phyloP scores from a whole-genome alignment of 2,888 invertebrate species.

The Pegoplata infirma region DNA sequence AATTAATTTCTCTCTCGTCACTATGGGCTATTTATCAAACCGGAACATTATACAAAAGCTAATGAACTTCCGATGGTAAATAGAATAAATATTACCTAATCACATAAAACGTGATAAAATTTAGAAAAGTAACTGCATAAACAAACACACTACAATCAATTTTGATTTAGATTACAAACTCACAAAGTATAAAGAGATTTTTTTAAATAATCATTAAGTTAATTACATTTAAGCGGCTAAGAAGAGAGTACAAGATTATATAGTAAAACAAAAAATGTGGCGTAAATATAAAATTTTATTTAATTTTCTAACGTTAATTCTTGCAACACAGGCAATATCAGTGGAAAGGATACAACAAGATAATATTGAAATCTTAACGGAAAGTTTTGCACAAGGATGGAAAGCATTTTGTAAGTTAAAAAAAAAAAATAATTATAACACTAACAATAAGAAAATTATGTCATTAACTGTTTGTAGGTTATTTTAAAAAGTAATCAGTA shows the following conservation, averaged over 20 bases:
- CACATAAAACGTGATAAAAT: background rate
- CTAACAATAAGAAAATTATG: too few species aligned
- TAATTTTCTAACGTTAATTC: slow-evolving; percentile 8
- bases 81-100: background rate
- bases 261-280: slow-evolving; percentile 33
- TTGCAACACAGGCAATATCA: background rate
- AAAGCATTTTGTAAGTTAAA: slow-evolving; percentile 71
- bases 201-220: background rate
- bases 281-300: slow-evolving; percentile 13
- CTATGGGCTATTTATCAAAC: background rate
- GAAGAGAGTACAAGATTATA: background rate
- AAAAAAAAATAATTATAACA: background rate
- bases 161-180: background rate
- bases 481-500: too few species aligned
- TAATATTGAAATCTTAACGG: slow-evolving; percentile 68
- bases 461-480: too few species aligned
- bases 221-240: background rate
- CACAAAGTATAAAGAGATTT: background rate
- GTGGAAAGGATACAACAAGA: slow-evolving; percentile 66
- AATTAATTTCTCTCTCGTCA: too few species aligned
- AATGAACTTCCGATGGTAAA: background rate
- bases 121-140: background rate
- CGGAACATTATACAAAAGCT: background rate
- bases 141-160: background rate
- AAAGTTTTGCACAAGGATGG: slow-evolving; percentile 70